Evolutionary conservation across 2,797 vertebrate genomes (phyloP).

Genomic region (Phoebastria nigripes): DNA sequence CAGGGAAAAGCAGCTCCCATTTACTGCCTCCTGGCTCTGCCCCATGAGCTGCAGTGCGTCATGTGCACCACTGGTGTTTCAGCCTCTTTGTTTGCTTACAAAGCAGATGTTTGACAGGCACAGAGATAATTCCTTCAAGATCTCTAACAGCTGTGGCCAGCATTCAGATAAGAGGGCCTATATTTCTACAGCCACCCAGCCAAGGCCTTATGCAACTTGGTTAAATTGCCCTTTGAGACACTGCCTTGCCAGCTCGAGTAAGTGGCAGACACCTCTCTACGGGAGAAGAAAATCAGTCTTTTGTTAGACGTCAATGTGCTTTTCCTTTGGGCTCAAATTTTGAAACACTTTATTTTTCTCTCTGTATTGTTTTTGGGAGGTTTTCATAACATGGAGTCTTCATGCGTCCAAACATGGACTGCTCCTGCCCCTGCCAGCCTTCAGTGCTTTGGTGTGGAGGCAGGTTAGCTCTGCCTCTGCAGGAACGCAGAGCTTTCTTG

Average conservation of each 20-base stretch:
- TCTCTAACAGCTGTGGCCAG: slow-evolving; percentile 54
- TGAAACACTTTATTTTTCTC: slow-evolving; percentile 26
- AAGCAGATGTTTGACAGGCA: slow-evolving; percentile 62
- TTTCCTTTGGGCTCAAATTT: slow-evolving; percentile 52
- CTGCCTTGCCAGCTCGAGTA: slow-evolving; percentile 60
- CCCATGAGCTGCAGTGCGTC: background rate
- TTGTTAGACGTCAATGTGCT: slow-evolving; percentile 8
- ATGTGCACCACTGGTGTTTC: background rate
- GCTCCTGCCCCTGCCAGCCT: background rate
- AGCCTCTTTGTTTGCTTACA: slow-evolving; percentile 46
- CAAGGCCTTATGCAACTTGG: slow-evolving; percentile 58
- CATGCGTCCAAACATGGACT: background rate
- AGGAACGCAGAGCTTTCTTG: background rate
- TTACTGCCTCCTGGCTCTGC: slow-evolving; percentile 4
- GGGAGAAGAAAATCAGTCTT: slow-evolving; percentile 39
- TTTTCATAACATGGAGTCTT: background rate
- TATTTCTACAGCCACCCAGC: slow-evolving; percentile 42
- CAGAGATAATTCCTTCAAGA: slow-evolving; percentile 64
- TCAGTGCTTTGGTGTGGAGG: background rate
- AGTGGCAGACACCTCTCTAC: slow-evolving; percentile 53
- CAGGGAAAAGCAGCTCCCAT: background rate
- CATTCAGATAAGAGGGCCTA: slow-evolving; percentile 58
- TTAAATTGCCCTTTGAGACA: slow-evolving; percentile 54
- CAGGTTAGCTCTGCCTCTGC: background rate
- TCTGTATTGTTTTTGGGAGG: background rate